Base-by-base conservation (phyloP, 1,140 invertebrate species). In the Parapsyche elsis region DNA sequence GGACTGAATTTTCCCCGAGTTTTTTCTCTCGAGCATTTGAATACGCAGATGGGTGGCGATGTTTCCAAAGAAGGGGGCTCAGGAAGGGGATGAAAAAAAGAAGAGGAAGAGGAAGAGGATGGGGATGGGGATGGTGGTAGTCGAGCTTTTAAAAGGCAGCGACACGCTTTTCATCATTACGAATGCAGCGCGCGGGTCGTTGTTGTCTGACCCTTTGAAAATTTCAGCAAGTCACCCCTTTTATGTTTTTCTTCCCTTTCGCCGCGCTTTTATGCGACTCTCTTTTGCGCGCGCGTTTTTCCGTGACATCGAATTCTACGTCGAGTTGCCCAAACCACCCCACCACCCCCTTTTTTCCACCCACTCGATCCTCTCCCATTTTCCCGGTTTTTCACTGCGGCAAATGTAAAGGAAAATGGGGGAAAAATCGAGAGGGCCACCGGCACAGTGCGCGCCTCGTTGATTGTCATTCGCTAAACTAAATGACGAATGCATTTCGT, bases 121-220 rank as follows among this genome's bases (percentile, higher is more conserved):
- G 5, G 5, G 45, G 5, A 46, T 16, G 2, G 12, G 49, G 16
- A 53, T 53, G 49, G 16, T 14, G 10, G 49, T 53, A 53, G 24
- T 21, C 64, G 5, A 12, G 24, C 23, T 46, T 73, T 45, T 73
- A 46, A 73, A 73, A 73, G n/a, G 71, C 61, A 23, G 21, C 61
- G 24, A 67, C 19, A 21, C 12, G 19, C 71, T 49, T 49, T 73
- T 73, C 45, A 73, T 73, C 71, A 19, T 73, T 46, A 73, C 71
- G 71, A 38, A 46, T 38, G 30, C 24, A 38, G 45, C 19, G 44
- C 45, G 26, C 16, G 67, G 7, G 7, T 23, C 21, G 30, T 19
- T 38, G 24, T 46, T 73, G 38, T 67, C 64, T 67, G 64, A 67
- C 64, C 64, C 64, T 67, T 67, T 67, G 64, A 67, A 67, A 67